Evolutionary conservation across 2,113 vertebrate genomes (phyloP), one percentile per base, ranked within the genome.

Genomic region (Ifrita kowaldi): DNA sequence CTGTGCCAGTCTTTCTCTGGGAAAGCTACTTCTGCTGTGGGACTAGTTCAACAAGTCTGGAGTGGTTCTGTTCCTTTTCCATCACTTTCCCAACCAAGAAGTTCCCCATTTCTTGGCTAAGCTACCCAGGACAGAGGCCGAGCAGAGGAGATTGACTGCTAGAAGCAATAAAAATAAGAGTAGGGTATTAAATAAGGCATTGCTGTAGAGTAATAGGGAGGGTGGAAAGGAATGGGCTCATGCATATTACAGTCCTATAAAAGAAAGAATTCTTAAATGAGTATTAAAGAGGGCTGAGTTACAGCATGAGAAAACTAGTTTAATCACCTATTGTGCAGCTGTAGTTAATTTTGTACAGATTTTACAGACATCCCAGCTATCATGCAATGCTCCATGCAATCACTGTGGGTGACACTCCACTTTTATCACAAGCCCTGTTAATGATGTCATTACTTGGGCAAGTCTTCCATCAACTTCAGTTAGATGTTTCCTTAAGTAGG

Each of bases 281-380:
- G 74, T 87, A 94, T 85, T 96, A 90, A 84, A 91, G 93, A 95
- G 64, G 70, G 62, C 94, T 91, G 92, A 84, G 82, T 79, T 80
- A 88, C 71, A 57, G 93, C 97, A 97, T 96, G 93, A 97, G 96
- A 94, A 96, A 94, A 64, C 69, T n/a, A 8, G 52, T 92, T 95
- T 84, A 90, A 96, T 95, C 88, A 94, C 88, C 90, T 96, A 93
- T 95, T 93, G 77, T 94, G 87, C 97, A 97, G 97, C 97, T 98
- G 98, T 50, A 95, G 95, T 95, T 97, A 90, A 97, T 98, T 97
- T 94, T 74, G 91, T 80, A 63, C 76, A 84, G 93, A 96, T 94
- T 97, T 97, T 95, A 97, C 95, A 95, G 95, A 96, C 95, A 97
- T 84, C 86, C 84, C 74, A 81, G 93, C 95, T 97, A 95, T 97